These are phyloP conservation scores for Nomada flava DNA, from an alignment of 2,888 invertebrate genomes.

Conservation along the genomic window DNA sequence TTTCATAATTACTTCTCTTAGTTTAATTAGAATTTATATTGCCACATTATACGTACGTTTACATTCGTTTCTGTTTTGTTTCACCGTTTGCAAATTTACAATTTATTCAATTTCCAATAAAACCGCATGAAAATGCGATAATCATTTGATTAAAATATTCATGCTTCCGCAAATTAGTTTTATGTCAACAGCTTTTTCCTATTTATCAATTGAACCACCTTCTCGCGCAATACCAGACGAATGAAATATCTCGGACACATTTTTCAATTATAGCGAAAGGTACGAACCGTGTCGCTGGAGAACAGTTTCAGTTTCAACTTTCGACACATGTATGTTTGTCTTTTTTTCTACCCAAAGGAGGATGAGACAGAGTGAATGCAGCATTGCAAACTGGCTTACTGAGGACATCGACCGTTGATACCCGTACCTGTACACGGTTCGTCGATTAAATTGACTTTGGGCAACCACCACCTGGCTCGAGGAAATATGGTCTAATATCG, in stretches of 20 bases:
- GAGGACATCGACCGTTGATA: constrained; percentile 56
- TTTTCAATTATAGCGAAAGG: constrained; percentile 35
- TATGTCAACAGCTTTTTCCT: neutral
- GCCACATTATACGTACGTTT: no score
- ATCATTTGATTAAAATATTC: no score
- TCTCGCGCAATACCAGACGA: neutral
- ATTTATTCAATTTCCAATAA: no score
- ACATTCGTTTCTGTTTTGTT: no score
- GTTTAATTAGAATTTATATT: no score
- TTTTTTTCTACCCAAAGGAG: constrained; percentile 29
- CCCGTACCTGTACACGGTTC: constrained; percentile 54
- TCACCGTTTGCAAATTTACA: no score
- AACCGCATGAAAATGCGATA: no score
- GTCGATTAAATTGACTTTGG: constrained; percentile 73
- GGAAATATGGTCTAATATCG: constrained; percentile 72
- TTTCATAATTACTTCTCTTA: no score
- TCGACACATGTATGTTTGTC: neutral
- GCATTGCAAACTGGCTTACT: constrained; percentile 54
- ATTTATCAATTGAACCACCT: neutral
- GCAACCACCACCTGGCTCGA: constrained; percentile 68
- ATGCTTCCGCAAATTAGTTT: neutral
- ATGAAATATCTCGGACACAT: constrained; percentile 31
- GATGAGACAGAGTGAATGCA: constrained; percentile 27
- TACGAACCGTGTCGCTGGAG: neutral
- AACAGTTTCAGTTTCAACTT: constrained; percentile 23